A percentile compares a stretch with the other conserved stretches of the same genome.
phyloP scores from a whole-genome alignment of 2,888 invertebrate genomes.

The Andricus quercusramuli region DNA sequence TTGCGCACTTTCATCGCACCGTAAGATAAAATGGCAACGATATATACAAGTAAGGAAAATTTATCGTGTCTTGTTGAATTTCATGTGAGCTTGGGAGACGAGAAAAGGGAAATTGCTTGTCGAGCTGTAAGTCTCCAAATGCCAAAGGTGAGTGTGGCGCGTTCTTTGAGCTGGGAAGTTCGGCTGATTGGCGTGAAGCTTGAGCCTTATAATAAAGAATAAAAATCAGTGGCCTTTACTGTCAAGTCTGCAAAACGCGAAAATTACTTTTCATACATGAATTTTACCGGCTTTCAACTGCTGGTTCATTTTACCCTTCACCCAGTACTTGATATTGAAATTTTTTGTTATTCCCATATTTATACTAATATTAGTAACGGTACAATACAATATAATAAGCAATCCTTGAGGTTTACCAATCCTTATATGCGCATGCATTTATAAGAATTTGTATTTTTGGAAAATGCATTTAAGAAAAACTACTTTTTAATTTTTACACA shows the following conservation, averaged over 20 bases:
- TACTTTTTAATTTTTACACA: too few relatives aligned
- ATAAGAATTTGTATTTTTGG: too few relatives aligned
- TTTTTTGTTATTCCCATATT: background rate
- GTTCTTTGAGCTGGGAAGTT: conserved; percentile 33
- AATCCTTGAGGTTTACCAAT: too few relatives aligned
- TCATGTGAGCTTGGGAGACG: conserved; percentile 30
- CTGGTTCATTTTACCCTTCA: background rate
- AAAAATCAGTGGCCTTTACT: conserved; percentile 13
- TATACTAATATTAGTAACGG: too few relatives aligned
- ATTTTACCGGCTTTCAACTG: background rate
- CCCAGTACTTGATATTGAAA: background rate
- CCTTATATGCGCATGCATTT: too few relatives aligned
- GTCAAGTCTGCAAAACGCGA: background rate
- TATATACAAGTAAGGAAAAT: conserved; percentile 39
- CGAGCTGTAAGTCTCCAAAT: conserved; percentile 32
- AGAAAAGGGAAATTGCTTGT: conserved; percentile 46
- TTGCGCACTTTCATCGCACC: conserved; percentile 28
- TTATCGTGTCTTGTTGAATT: conserved; percentile 41
- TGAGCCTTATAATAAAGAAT: conserved; percentile 40
- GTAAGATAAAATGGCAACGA: conserved; percentile 42
- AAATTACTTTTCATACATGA: conserved; percentile 11
- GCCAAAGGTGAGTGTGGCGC: conserved; percentile 35
- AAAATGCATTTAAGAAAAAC: too few relatives aligned
- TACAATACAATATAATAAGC: too few relatives aligned
- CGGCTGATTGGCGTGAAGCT: conserved; percentile 43